Percentiles rank a stretch among this genome's conserved stretches.
Conservation (phyloP, 2,113 vertebrate genomes). For the Scatophagus argus region DNA sequence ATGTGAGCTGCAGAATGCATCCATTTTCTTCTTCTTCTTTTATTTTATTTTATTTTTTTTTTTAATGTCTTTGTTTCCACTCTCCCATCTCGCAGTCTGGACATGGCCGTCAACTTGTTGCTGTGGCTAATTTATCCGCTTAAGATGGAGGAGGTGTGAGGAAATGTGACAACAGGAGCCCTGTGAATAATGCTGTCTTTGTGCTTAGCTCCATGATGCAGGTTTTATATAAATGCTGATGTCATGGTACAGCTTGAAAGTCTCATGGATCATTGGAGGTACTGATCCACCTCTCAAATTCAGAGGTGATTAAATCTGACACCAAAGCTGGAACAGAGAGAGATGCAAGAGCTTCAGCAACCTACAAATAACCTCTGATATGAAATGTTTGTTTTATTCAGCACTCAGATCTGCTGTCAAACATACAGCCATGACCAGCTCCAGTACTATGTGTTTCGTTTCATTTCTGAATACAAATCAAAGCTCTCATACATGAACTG, state of each 20-base stretch:
- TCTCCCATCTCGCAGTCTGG: constrained; percentile 59
- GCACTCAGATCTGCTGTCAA: background rate
- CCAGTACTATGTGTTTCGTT: background rate
- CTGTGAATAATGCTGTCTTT: constrained; percentile 30
- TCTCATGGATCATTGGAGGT: background rate
- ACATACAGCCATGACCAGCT: background rate
- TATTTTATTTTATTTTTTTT: background rate
- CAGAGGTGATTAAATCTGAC: constrained; percentile 30
- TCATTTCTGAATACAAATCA: constrained; percentile 9
- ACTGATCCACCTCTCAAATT: constrained; percentile 27
- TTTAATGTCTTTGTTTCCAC: constrained; percentile 44
- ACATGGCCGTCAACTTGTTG: constrained; percentile 63
- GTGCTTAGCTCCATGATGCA: constrained; percentile 13
- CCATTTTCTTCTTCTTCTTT: constrained; percentile 28
- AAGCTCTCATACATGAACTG: constrained; percentile 16
- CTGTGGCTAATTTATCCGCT: constrained; percentile 57
- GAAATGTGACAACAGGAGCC: constrained; percentile 36
- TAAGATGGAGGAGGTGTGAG: constrained; percentile 37
- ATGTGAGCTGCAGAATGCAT: constrained; percentile 72
- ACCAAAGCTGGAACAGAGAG: constrained; percentile 11
- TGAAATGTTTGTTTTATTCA: constrained; percentile 13
- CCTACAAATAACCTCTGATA: constrained; percentile 1
- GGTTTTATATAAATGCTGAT: constrained; percentile 48
- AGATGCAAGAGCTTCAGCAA: background rate
- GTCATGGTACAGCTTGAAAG: constrained; percentile 25